A percentile compares a stretch with the other conserved stretches of the same genome.
Conservation (phyloP, 2,888 invertebrate genomes). For the Didymodactylos carnosus region DNA sequence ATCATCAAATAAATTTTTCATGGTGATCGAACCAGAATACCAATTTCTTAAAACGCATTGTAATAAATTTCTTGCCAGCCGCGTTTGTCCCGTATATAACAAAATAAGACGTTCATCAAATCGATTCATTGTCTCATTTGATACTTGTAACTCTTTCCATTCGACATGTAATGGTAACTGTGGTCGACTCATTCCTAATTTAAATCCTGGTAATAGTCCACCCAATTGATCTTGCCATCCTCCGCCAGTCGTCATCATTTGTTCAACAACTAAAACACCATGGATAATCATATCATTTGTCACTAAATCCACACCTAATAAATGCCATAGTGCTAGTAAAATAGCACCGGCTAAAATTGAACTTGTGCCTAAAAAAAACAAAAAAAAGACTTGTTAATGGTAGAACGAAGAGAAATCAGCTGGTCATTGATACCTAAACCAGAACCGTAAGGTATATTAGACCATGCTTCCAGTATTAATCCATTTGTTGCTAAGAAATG, state of each 20-base stretch:
- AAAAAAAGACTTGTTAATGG: conserved; percentile 15
- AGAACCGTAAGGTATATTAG: conserved; percentile 37
- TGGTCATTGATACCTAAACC: conserved; percentile 20
- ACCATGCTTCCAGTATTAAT: conserved; percentile 36
- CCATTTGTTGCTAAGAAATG: conserved; percentile 31
- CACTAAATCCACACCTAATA: conserved; percentile 28
- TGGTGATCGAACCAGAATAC: background rate
- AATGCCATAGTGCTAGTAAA: conserved; percentile 35
- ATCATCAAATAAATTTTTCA: conserved; percentile 1
- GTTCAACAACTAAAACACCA: conserved; percentile 8
- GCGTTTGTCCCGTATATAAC: conserved; percentile 40
- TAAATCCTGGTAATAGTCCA: conserved; percentile 31
- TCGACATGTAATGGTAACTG: conserved; percentile 28
- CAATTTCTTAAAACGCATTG: conserved; percentile 24
- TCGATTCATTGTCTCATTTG: conserved; percentile 19
- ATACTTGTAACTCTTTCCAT: conserved; percentile 4
- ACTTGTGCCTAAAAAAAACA: conserved; percentile 38
- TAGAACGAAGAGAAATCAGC: background rate
- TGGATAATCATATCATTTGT: conserved; percentile 17
- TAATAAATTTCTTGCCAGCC: conserved; percentile 40
- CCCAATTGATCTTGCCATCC: conserved; percentile 15
- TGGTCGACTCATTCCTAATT: conserved; percentile 29
- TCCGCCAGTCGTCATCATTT: conserved; percentile 14
- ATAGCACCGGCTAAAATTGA: conserved; percentile 39
- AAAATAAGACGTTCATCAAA: conserved; percentile 35